Evolutionary conservation across 2,888 invertebrate genomes (phyloP).

Genomic region (Plusia festucae): DNA sequence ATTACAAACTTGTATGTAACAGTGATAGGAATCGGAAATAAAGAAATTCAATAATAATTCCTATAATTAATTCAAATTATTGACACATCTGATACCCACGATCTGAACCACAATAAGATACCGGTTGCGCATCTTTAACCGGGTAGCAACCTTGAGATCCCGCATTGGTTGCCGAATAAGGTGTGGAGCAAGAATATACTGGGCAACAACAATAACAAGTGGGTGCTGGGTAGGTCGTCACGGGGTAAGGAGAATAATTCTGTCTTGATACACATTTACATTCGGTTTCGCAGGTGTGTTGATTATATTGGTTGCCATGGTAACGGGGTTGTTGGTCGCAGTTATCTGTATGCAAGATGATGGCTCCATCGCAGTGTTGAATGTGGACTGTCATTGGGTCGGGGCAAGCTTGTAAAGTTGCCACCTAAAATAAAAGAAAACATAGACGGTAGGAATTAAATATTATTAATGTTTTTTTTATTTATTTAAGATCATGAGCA

Average conservation of each 20-base stretch:
- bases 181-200: neutral
- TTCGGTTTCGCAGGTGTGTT: constrained; percentile 35
- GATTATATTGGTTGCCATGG: constrained; percentile 31
- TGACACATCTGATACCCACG: constrained; percentile 16
- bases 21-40: too few relatives aligned
- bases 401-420: constrained; percentile 53
- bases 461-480: too few relatives aligned
- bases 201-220: neutral
- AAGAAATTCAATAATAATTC: too few relatives aligned
- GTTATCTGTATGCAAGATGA: constrained; percentile 52
- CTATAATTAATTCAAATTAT: neutral
- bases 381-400: constrained; percentile 70
- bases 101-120: constrained; percentile 18
- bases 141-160: neutral
- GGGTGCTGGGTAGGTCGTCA: neutral
- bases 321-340: constrained; percentile 34
- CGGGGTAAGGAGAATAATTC: constrained; percentile 18
- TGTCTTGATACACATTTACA: constrained; percentile 51
- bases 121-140: constrained; percentile 5
- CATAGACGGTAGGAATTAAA: too few relatives aligned
- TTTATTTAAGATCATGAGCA: too few relatives aligned
- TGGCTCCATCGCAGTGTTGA: constrained; percentile 74
- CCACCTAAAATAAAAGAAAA: constrained; percentile 56
- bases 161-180: constrained; percentile 5
- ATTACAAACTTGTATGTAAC: too few relatives aligned